phyloP scores from a whole-genome alignment of 2,797 vertebrate genomes.

The Masticophis lateralis region DNA sequence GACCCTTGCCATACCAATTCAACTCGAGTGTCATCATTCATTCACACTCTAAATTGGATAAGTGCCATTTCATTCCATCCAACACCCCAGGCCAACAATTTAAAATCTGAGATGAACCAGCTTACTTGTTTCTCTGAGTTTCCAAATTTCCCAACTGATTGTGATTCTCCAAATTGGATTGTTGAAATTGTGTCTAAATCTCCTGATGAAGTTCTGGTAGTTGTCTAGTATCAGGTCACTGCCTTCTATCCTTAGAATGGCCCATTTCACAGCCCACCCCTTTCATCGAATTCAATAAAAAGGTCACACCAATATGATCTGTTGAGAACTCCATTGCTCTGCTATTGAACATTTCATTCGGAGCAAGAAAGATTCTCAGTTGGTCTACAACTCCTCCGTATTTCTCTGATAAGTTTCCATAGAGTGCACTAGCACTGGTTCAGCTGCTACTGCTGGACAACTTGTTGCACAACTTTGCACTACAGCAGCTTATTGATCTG shows the following conservation, averaged over 20 bases:
- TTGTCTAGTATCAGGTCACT: background rate
- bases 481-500: background rate
- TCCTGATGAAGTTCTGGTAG: background rate
- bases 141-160: background rate
- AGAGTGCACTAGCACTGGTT: background rate
- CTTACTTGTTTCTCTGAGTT: background rate
- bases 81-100: background rate
- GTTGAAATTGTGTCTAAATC: background rate
- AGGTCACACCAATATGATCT: background rate
- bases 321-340: background rate
- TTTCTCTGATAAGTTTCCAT: background rate
- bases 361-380: background rate
- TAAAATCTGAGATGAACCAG: background rate
- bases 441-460: background rate
- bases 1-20: background rate
- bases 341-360: background rate
- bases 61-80: background rate
- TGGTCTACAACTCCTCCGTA: background rate
- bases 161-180: background rate
- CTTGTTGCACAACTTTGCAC: background rate
- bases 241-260: background rate
- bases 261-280: background rate
- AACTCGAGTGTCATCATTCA: background rate
- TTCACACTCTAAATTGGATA: background rate
- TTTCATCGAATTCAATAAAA: background rate